Evolutionary conservation across 2,888 invertebrate species (phyloP).

Genomic region (Alviniconcha strummeri): DNA sequence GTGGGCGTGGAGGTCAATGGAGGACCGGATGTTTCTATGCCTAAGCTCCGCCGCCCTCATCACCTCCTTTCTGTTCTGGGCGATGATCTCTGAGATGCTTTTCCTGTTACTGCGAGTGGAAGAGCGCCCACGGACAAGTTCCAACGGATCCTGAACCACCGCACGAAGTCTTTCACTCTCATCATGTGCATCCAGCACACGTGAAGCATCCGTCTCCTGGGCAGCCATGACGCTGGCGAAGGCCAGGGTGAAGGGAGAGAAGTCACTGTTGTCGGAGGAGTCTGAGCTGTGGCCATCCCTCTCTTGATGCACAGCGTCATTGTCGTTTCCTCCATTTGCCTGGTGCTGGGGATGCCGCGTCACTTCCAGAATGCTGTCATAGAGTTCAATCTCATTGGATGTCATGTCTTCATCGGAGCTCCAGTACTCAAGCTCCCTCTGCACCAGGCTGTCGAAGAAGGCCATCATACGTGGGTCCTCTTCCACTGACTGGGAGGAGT

Average conservation of each 20-base stretch:
- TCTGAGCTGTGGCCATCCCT: slow-evolving; percentile 30
- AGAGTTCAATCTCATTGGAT: slow-evolving; percentile 59
- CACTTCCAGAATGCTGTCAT: slow-evolving; percentile 53
- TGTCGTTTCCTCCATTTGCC: slow-evolving; percentile 15
- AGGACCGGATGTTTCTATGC: slow-evolving; percentile 41
- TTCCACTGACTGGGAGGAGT: slow-evolving; percentile 88
- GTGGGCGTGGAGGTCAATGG: slow-evolving; percentile 29
- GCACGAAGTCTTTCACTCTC: slow-evolving; percentile 23
- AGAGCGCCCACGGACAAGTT: slow-evolving; percentile 27
- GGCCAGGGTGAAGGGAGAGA: slow-evolving; percentile 60
- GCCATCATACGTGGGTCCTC: slow-evolving; percentile 98
- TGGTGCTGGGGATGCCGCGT: slow-evolving; percentile 34
- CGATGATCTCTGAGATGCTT: slow-evolving; percentile 55
- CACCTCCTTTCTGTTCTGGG: slow-evolving; percentile 53
- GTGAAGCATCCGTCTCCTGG: slow-evolving; percentile 46
- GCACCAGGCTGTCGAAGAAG: slow-evolving; percentile 94
- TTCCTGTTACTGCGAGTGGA: slow-evolving; percentile 31
- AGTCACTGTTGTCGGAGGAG: slow-evolving; percentile 40
- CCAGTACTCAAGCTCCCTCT: slow-evolving; percentile 87
- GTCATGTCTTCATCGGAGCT: slow-evolving; percentile 61
- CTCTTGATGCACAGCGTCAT: slow-evolving; percentile 33
- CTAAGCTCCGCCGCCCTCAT: slow-evolving; percentile 37
- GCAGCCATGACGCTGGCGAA: slow-evolving; percentile 62
- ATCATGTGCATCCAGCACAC: slow-evolving; percentile 41
- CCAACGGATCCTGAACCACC: neutral